A percentile compares a stretch with the other conserved stretches of the same genome.
phyloP scores from a whole-genome alignment of 2,797 vertebrate species.

The Sebastes minor region DNA sequence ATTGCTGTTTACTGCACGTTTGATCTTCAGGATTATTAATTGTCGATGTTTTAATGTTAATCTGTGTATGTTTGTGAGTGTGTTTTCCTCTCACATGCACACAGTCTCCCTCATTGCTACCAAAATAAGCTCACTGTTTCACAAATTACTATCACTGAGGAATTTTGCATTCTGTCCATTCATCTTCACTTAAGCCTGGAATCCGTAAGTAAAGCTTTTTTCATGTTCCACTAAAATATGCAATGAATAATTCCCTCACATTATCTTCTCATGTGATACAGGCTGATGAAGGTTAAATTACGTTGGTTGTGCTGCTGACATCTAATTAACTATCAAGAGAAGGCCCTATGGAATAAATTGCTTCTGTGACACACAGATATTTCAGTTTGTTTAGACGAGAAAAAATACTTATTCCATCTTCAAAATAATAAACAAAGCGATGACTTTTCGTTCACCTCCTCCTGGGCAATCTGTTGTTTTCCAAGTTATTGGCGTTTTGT shows the following conservation, averaged over 20 bases:
- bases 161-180: constrained; percentile 58
- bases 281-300: constrained; percentile 75
- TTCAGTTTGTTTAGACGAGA: constrained; percentile 40
- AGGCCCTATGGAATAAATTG: constrained; percentile 52
- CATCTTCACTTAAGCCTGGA: constrained; percentile 49
- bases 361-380: constrained; percentile 38
- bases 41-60: constrained; percentile 41
- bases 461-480: constrained; percentile 67
- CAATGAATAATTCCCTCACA: constrained; percentile 76
- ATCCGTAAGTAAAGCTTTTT: constrained; percentile 66
- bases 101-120: not conserved
- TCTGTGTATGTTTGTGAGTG: not conserved
- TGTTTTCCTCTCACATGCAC: not conserved
- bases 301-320: constrained; percentile 66
- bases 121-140: constrained; percentile 40
- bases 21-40: constrained; percentile 58
- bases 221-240: constrained; percentile 68
- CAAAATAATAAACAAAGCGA: constrained; percentile 59
- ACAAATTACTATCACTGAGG: constrained; percentile 36
- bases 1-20: constrained; percentile 60
- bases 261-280: constrained; percentile 71
- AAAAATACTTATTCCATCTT: constrained; percentile 35
- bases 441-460: constrained; percentile 63
- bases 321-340: constrained; percentile 69
- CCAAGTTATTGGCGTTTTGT: constrained; percentile 68